phyloP scores from a whole-genome alignment of 2,797 vertebrate genomes.

The Oryzias sinensis region DNA sequence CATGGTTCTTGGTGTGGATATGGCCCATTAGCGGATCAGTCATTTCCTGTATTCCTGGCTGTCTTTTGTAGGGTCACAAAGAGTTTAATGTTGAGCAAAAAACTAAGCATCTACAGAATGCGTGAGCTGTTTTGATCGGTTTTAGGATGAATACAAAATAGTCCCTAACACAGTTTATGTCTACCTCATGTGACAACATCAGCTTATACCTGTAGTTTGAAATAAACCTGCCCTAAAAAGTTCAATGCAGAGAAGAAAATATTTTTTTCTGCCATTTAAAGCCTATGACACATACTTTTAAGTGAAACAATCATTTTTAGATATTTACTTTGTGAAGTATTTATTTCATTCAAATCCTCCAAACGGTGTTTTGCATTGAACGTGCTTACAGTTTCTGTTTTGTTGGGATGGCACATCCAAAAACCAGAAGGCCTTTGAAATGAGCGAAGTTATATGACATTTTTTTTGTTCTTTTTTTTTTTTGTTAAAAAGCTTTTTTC shows the following conservation, averaged over 20 bases:
- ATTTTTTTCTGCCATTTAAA: slow-evolving; percentile 4
- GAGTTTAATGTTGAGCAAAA: slow-evolving; percentile 37
- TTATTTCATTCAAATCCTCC: neutral
- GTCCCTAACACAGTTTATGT: slow-evolving; percentile 61
- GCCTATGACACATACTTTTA: neutral
- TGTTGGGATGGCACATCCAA: neutral
- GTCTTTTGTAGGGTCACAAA: slow-evolving; percentile 49
- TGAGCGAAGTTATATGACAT: no score
- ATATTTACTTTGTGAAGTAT: slow-evolving; percentile 15
- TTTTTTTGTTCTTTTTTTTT: no score
- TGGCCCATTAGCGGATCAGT: slow-evolving; percentile 32
- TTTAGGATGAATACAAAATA: slow-evolving; percentile 49
- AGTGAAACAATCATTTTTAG: slow-evolving; percentile 8
- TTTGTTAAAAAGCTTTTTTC: no score
- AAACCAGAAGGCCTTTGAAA: neutral
- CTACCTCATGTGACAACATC: slow-evolving; percentile 72
- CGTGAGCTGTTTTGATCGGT: slow-evolving; percentile 23
- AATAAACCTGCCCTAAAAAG: slow-evolving; percentile 50
- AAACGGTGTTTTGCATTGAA: neutral
- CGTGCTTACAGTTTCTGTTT: neutral
- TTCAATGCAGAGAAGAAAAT: neutral
- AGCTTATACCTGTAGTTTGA: slow-evolving; percentile 41
- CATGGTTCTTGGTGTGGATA: slow-evolving; percentile 25
- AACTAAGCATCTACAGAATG: slow-evolving; percentile 20
- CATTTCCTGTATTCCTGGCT: slow-evolving; percentile 39